Percentiles rank a stretch among this genome's conserved stretches.
These are phyloP conservation scores for Gallinago stenura DNA, from an alignment of 2,797 vertebrate genomes.

Conservation along the genomic window DNA sequence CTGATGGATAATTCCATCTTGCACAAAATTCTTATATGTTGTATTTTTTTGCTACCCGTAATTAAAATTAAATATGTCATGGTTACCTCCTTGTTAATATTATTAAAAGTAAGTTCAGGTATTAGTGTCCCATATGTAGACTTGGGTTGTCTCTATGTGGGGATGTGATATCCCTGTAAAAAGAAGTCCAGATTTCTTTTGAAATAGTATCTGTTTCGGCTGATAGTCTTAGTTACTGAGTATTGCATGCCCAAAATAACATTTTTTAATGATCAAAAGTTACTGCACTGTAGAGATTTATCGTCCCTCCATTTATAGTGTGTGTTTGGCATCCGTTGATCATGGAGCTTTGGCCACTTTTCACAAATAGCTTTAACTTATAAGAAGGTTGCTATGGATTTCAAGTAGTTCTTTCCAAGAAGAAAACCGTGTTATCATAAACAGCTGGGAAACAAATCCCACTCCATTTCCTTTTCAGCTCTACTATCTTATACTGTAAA, in stretches of 20 bases:
- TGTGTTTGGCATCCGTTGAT: slow-evolving; percentile 5
- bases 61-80: neutral
- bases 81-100: neutral
- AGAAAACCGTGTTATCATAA: neutral
- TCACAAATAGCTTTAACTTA: slow-evolving; percentile 3
- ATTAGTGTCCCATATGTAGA: neutral
- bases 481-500: neutral
- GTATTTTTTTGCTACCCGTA: neutral
- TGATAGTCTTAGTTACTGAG: neutral
- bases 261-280: slow-evolving; percentile 17
- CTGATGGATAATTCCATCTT: neutral
- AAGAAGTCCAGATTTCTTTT: slow-evolving; percentile 13
- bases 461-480: neutral
- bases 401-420: slow-evolving; percentile 31
- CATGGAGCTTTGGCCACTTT: neutral
- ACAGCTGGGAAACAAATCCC: neutral
- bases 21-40: neutral
- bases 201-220: neutral
- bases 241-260: neutral
- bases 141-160: neutral
- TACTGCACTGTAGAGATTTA: slow-evolving; percentile 16
- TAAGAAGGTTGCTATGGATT: slow-evolving; percentile 6
- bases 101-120: neutral
- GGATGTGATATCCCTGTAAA: neutral
- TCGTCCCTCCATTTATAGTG: slow-evolving; percentile 33